phyloP scores from a whole-genome alignment of 2,797 vertebrate species.

The Anguilla obscura region DNA sequence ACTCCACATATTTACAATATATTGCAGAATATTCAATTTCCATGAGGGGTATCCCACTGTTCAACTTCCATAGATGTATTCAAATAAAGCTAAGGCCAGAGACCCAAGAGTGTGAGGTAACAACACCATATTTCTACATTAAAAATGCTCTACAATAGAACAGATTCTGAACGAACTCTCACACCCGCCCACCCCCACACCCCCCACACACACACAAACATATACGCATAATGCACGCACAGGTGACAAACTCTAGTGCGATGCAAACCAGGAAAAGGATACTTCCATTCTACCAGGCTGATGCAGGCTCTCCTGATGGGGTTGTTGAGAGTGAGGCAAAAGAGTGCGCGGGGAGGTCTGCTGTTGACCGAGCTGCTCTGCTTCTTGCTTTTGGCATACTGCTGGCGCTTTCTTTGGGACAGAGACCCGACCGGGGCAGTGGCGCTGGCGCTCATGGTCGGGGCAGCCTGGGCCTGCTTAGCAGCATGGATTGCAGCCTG shows the following conservation, averaged over 20 bases:
- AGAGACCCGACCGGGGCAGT: conserved; percentile 88
- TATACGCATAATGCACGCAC: not conserved
- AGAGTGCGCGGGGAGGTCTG: conserved; percentile 92
- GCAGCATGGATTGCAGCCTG: conserved; percentile 85
- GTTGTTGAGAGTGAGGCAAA: conserved; percentile 98
- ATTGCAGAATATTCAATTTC: not conserved
- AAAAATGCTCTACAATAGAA: not conserved
- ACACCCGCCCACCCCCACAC: too few relatives aligned
- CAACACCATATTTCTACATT: not conserved
- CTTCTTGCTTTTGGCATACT: conserved; percentile 99
- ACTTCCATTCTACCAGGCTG: conserved; percentile 99
- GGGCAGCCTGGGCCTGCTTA: conserved; percentile 94
- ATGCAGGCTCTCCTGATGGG: conserved; percentile 99
- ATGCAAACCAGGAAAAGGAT: conserved; percentile 79
- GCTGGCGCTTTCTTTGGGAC: conserved; percentile 98
- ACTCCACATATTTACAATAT: not conserved
- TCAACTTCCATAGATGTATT: not conserved
- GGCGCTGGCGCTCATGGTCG: conserved; percentile 89
- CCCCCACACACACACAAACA: not conserved
- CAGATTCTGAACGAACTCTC: too few relatives aligned
- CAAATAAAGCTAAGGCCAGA: not conserved
- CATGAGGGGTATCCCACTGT: not conserved
- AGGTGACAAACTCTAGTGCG: not conserved
- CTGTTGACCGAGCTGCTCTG: conserved; percentile 93
- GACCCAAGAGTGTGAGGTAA: not conserved